These are phyloP conservation scores for Nothoprocta perdicaria DNA, from an alignment of 2,113 vertebrate genomes.

Conservation along the genomic window DNA sequence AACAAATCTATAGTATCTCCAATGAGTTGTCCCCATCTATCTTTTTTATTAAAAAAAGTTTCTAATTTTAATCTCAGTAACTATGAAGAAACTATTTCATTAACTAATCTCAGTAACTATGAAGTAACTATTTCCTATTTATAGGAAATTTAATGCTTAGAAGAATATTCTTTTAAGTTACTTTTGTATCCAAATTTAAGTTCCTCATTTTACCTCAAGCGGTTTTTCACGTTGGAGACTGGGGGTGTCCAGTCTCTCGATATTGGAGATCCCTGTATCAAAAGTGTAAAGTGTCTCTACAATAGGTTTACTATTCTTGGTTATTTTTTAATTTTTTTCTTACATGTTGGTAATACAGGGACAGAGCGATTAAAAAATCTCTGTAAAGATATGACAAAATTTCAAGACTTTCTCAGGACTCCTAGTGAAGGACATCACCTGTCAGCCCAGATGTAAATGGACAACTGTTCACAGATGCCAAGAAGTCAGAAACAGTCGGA, in stretches of 20 bases:
- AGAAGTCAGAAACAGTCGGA: not conserved
- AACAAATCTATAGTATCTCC: not conserved
- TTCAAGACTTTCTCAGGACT: rapidly evolving
- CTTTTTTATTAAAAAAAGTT: not conserved
- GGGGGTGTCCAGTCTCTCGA: too few relatives aligned
- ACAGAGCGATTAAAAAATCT: not conserved
- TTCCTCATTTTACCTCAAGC: not conserved
- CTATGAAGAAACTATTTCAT: too few relatives aligned
- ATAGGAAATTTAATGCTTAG: not conserved
- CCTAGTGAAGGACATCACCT: not conserved
- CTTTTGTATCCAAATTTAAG: not conserved
- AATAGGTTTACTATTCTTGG: not conserved
- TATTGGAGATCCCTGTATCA: not conserved
- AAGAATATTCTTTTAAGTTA: not conserved
- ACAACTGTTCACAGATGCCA: not conserved
- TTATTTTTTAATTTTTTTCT: not conserved
- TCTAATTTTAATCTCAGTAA: not conserved
- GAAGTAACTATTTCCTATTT: not conserved
- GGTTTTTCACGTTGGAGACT: not conserved
- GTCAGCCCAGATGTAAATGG: not conserved
- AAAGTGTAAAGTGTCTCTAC: not conserved
- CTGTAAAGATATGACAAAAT: not conserved
- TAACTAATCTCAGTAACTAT: not conserved
- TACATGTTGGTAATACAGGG: not conserved
- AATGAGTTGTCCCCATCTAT: not conserved